Conservation (phyloP, 2,888 invertebrate genomes). For the Heteropelma amictum region DNA sequence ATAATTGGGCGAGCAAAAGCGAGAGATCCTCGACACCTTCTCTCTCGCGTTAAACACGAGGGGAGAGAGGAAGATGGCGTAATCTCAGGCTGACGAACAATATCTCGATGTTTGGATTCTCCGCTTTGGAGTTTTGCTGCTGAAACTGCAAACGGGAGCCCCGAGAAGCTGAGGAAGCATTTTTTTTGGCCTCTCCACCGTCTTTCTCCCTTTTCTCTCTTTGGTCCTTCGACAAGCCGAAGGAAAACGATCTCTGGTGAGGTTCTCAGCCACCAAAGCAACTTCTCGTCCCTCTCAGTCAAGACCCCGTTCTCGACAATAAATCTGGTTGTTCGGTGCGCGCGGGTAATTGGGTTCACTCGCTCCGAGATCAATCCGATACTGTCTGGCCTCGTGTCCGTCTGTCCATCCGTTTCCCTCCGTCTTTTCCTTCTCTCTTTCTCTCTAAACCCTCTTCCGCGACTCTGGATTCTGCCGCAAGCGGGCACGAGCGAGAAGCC, state of each 20-base stretch:
- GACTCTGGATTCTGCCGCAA: no score
- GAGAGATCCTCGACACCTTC: slow-evolving; percentile 68
- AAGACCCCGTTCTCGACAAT: slow-evolving; percentile 72
- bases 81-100: slow-evolving; percentile 57
- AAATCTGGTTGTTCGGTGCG: slow-evolving; percentile 74
- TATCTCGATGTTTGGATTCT: slow-evolving; percentile 55
- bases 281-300: slow-evolving; percentile 73
- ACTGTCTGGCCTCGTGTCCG: slow-evolving; percentile 76
- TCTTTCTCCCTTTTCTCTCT: slow-evolving; percentile 18
- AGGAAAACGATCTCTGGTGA: slow-evolving; percentile 52
- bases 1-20: slow-evolving; percentile 76
- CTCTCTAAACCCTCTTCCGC: background rate
- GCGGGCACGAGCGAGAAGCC: no score
- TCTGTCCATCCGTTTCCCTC: slow-evolving; percentile 69
- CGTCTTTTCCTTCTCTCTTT: background rate
- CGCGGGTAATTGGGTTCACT: slow-evolving; percentile 77
- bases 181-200: slow-evolving; percentile 18
- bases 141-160: slow-evolving; percentile 38
- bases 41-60: slow-evolving; percentile 52
- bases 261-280: slow-evolving; percentile 70
- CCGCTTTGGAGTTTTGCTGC: slow-evolving; percentile 46
- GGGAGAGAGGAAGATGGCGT: slow-evolving; percentile 5
- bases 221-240: slow-evolving; percentile 29
- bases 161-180: slow-evolving; percentile 32
- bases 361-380: slow-evolving; percentile 77